Evolutionary conservation across 2,113 vertebrate species (phyloP).

Genomic region (Cinclus cinclus): DNA sequence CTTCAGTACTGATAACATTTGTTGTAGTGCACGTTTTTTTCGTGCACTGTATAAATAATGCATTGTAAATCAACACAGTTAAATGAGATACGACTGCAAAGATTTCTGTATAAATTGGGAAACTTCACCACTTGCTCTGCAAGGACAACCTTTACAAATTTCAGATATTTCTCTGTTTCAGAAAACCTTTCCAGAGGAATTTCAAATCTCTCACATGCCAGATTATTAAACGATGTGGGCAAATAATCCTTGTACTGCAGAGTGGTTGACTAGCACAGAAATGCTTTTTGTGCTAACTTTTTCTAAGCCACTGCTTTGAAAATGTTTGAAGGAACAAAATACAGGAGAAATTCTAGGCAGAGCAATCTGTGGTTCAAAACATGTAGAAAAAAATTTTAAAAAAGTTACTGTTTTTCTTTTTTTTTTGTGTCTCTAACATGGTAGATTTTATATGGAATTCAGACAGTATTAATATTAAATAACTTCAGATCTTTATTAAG

Average conservation of each 20-base stretch:
- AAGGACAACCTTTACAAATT: slow-evolving; percentile 29
- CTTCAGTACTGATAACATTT: slow-evolving; percentile 40
- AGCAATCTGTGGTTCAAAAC: background rate
- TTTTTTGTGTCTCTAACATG: background rate
- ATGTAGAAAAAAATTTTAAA: background rate
- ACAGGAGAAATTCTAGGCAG: background rate
- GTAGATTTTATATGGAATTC: background rate
- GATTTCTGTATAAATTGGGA: slow-evolving; percentile 24
- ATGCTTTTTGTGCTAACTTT: background rate
- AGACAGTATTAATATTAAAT: background rate
- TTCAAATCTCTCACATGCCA: background rate
- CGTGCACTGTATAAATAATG: slow-evolving; percentile 40
- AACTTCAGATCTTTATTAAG: background rate
- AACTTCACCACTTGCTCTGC: background rate
- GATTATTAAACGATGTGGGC: background rate
- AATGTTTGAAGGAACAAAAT: background rate
- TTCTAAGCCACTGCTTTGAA: background rate
- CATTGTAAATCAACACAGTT: background rate
- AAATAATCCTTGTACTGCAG: background rate
- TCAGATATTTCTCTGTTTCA: background rate
- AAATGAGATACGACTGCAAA: slow-evolving; percentile 44
- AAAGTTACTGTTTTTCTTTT: background rate
- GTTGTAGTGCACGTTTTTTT: slow-evolving; percentile 3
- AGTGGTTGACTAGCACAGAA: background rate
- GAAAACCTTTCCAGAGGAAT: background rate